phyloP scores from a whole-genome alignment of 2,113 vertebrate genomes.

The Microcebus griseorufus region DNA sequence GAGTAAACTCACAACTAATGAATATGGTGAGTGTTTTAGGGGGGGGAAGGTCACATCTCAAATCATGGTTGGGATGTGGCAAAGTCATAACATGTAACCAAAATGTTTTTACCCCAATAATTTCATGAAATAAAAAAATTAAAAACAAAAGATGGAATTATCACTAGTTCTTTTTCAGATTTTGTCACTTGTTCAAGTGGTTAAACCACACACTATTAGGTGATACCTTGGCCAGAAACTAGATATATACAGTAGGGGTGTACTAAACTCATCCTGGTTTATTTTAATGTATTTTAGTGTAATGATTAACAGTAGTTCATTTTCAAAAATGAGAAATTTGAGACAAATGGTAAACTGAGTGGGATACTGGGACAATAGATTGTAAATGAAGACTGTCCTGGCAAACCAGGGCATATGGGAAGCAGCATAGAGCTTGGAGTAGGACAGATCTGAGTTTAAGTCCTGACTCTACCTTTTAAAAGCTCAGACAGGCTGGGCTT shows the following conservation, averaged over 20 bases:
- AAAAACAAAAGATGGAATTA: background rate
- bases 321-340: conserved; percentile 29
- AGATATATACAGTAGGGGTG: background rate
- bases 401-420: background rate
- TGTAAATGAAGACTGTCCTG: background rate
- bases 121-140: no score
- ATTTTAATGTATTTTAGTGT: background rate
- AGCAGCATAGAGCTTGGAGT: background rate
- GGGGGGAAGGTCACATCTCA: no score
- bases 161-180: background rate
- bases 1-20: no score
- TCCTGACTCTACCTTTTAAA: background rate
- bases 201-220: background rate
- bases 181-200: background rate
- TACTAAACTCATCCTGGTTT: background rate
- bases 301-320: conserved; percentile 22
- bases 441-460: background rate
- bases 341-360: background rate
- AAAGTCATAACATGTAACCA: no score
- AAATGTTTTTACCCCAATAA: no score
- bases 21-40: no score
- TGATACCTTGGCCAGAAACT: conserved; percentile 24
- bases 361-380: background rate
- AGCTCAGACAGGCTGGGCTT: background rate
- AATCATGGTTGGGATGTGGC: no score